phyloP scores from a whole-genome alignment of 1,140 invertebrate species.

The Drosophila rufa region DNA sequence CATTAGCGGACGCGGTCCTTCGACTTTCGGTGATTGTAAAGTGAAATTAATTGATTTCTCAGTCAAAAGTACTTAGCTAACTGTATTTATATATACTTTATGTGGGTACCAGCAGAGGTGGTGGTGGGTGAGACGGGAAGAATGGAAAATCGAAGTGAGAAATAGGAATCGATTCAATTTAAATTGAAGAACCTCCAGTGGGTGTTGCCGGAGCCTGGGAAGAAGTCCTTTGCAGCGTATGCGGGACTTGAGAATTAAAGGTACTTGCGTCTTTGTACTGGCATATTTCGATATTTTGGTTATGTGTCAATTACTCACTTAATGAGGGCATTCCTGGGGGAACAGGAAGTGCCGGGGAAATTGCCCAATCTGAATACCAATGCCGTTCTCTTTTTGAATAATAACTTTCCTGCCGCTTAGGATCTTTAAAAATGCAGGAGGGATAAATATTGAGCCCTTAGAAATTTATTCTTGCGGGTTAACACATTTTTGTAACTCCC shows the following conservation, averaged over 20 bases:
- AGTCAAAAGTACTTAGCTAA: constrained; percentile 49
- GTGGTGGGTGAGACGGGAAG: background rate
- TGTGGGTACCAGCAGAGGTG: constrained; percentile 58
- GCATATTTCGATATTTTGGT: constrained; percentile 1
- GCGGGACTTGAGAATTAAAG: constrained; percentile 42
- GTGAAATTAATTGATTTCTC: constrained; percentile 79
- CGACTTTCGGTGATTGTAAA: constrained; percentile 70
- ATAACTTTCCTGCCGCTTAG: background rate
- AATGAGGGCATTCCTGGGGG: constrained; percentile 26
- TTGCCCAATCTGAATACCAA: background rate
- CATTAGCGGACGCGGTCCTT: constrained; percentile 24
- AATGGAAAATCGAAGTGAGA: constrained; percentile 7
- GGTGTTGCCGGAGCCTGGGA: constrained; percentile 57
- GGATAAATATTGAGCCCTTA: no score
- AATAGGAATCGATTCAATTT: constrained; percentile 70
- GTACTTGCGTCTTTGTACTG: constrained; percentile 16
- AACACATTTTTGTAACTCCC: background rate
- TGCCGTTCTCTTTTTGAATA: background rate
- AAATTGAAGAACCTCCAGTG: constrained; percentile 70
- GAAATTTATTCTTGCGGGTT: background rate
- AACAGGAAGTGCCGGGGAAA: constrained; percentile 24
- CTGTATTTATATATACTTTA: constrained; percentile 32
- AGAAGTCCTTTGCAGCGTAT: constrained; percentile 34
- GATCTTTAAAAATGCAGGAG: constrained; percentile 2
- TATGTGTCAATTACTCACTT: constrained; percentile 32